Evolutionary conservation across 1,140 invertebrate genomes (phyloP).

Genomic region (Pollicipes pollicipes): DNA sequence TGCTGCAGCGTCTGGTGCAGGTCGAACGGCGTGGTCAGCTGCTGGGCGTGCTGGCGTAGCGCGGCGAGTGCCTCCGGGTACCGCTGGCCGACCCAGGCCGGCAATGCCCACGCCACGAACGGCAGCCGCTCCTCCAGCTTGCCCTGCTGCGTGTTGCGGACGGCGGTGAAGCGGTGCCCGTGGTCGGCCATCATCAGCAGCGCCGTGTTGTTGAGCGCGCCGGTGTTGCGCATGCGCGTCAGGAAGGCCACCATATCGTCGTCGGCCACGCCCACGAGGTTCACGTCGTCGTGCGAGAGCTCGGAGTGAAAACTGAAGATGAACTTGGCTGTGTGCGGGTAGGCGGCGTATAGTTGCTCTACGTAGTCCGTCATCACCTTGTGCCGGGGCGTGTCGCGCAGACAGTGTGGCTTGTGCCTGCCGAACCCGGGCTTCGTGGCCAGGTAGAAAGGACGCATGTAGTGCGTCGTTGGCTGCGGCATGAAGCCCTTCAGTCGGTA

Average conservation of each 20-base stretch:
- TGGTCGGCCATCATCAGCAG: slow-evolving; percentile 76
- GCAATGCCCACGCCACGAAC: slow-evolving; percentile 60
- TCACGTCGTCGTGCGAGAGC: slow-evolving; percentile 71
- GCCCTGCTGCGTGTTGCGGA: slow-evolving; percentile 62
- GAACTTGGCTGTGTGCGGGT: slow-evolving; percentile 53
- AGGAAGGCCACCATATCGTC: slow-evolving; percentile 41
- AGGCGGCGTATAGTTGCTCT: slow-evolving; percentile 38
- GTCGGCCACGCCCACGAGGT: slow-evolving; percentile 55
- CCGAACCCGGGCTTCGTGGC: slow-evolving; percentile 30
- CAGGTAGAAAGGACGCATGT: slow-evolving; percentile 62
- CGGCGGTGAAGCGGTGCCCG: slow-evolving; percentile 40
- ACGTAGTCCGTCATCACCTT: slow-evolving; percentile 45
- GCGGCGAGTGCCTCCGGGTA: slow-evolving; percentile 31
- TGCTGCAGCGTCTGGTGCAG: slow-evolving; percentile 49
- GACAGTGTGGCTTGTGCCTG: slow-evolving; percentile 38
- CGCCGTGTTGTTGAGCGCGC: slow-evolving; percentile 53
- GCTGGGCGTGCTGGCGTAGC: slow-evolving; percentile 38
- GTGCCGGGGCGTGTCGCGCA: slow-evolving; percentile 58
- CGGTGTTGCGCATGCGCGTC: slow-evolving; percentile 35
- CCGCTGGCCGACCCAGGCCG: slow-evolving; percentile 40
- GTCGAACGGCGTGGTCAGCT: slow-evolving; percentile 63
- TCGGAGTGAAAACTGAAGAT: slow-evolving; percentile 71
- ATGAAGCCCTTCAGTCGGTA: slow-evolving; percentile 78
- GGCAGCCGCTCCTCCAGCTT: slow-evolving; percentile 76
- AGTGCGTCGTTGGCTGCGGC: slow-evolving; percentile 71